Conservation (phyloP, 1,140 invertebrate species). For the Archegozetes longisetosus region DNA sequence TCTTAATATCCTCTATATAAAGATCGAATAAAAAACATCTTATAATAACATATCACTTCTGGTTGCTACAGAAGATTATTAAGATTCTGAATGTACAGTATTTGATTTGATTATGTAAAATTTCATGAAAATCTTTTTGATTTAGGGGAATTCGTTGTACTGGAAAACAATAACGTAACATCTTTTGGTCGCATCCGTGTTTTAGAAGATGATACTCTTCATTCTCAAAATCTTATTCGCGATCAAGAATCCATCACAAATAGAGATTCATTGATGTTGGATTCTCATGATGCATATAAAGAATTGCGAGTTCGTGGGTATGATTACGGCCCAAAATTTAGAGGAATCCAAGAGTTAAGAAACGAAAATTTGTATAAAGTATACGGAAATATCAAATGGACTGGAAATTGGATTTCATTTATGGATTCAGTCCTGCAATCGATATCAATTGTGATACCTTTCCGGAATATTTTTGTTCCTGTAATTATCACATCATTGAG, state of each 20-base stretch:
- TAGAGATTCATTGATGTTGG: not conserved
- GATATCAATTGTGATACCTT: conserved; percentile 29
- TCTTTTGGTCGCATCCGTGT: conserved; percentile 54
- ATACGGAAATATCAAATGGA: conserved; percentile 27
- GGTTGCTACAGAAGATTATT: too few relatives aligned
- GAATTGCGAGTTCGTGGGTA: conserved; percentile 81
- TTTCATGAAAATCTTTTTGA: too few relatives aligned
- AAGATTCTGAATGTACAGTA: too few relatives aligned
- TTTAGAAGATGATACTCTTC: conserved; percentile 25
- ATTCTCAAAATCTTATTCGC: too few relatives aligned
- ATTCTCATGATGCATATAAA: conserved; percentile 69
- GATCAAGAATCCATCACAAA: too few relatives aligned
- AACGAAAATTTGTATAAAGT: conserved; percentile 24
- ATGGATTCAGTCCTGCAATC: conserved; percentile 39
- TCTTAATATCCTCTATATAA: too few relatives aligned
- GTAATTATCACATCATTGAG: too few relatives aligned
- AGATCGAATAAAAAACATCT: too few relatives aligned
- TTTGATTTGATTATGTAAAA: too few relatives aligned
- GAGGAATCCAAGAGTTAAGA: conserved; percentile 37
- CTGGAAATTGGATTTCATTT: conserved; percentile 37
- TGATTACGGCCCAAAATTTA: conserved; percentile 75
- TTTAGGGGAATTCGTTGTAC: conserved; percentile 76
- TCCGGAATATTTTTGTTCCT: too few relatives aligned
- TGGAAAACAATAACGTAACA: conserved; percentile 61
- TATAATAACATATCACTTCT: too few relatives aligned